A percentile compares a stretch with the other conserved stretches of the same genome.
These are phyloP conservation scores for Merops nubicus DNA, from an alignment of 2,113 vertebrate genomes.

Conservation along the genomic window DNA sequence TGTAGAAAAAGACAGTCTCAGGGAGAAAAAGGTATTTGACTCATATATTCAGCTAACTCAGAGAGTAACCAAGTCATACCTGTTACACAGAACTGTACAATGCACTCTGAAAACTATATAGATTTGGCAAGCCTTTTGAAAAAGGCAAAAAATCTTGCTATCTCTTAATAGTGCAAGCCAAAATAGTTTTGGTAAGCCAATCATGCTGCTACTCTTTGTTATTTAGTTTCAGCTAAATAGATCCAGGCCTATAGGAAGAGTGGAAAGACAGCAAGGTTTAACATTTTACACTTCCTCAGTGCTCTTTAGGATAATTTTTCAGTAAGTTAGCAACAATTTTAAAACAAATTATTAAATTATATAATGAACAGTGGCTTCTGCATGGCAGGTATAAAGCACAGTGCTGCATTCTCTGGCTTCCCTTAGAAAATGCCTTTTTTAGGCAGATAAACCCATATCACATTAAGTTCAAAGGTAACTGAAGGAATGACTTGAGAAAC, in stretches of 20 bases:
- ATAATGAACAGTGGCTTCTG: conserved; percentile 25
- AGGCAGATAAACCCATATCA: not conserved
- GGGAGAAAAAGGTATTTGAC: not conserved
- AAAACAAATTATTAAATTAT: conserved; percentile 33
- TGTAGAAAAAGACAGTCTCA: not conserved
- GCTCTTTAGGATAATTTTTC: conserved; percentile 46
- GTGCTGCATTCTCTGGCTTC: conserved; percentile 27
- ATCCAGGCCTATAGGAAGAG: not conserved
- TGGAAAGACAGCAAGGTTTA: conserved; percentile 1
- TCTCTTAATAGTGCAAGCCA: not conserved
- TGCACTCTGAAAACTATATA: not conserved
- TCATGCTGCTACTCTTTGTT: not conserved
- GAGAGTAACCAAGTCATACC: not conserved
- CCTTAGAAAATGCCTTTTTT: conserved; percentile 56
- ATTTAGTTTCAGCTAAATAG: not conserved
- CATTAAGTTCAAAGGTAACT: not conserved
- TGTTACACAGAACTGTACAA: not conserved
- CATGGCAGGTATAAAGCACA: not conserved
- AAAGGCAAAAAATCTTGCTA: not conserved
- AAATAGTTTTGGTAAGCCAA: not conserved
- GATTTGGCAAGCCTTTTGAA: not conserved
- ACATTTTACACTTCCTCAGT: conserved; percentile 29
- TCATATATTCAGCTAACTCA: not conserved
- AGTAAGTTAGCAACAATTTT: conserved; percentile 54
- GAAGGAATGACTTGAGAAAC: not conserved